A percentile compares a stretch with the other conserved stretches of the same genome.
These are phyloP conservation scores for Drosophila suzukii DNA, from an alignment of 1,140 invertebrate species.

Conservation along the genomic window DNA sequence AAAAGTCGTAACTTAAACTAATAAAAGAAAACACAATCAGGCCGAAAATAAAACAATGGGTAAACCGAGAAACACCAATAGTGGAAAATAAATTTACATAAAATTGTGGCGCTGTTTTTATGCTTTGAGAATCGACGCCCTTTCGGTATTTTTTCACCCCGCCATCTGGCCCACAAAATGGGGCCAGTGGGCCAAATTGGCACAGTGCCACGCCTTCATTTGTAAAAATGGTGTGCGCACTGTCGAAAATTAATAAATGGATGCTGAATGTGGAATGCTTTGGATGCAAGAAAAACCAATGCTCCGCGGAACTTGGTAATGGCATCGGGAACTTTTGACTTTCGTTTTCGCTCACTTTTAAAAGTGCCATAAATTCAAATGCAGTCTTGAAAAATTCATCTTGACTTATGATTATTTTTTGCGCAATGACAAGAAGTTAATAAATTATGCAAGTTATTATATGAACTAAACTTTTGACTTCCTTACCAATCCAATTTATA, in stretches of 20 bases:
- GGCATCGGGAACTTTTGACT: conserved; percentile 39
- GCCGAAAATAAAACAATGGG: conserved; percentile 6
- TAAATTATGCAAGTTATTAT: not conserved
- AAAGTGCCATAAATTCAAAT: conserved; percentile 64
- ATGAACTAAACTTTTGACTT: not conserved
- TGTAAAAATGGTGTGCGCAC: conserved; percentile 43
- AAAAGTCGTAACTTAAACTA: conserved; percentile 20
- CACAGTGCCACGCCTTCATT: conserved; percentile 51
- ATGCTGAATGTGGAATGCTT: conserved; percentile 35
- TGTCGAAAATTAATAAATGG: conserved; percentile 80
- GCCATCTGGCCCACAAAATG: conserved; percentile 30
- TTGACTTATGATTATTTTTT: conserved; percentile 2
- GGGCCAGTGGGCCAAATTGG: conserved; percentile 36
- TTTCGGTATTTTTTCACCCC: not conserved
- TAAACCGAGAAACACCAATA: conserved; percentile 13
- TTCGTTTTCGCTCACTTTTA: conserved; percentile 35
- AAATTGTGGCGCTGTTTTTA: conserved; percentile 31
- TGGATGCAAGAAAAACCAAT: conserved; percentile 17
- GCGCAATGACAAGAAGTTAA: not conserved
- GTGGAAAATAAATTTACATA: conserved; percentile 50
- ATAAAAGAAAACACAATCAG: conserved; percentile 24
- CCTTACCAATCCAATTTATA: not conserved
- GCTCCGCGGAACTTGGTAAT: conserved; percentile 39
- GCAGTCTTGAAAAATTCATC: conserved; percentile 13
- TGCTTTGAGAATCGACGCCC: conserved; percentile 4